Base-by-base conservation (phyloP, 1,140 invertebrate species). In the Acromyrmex heyeri region DNA sequence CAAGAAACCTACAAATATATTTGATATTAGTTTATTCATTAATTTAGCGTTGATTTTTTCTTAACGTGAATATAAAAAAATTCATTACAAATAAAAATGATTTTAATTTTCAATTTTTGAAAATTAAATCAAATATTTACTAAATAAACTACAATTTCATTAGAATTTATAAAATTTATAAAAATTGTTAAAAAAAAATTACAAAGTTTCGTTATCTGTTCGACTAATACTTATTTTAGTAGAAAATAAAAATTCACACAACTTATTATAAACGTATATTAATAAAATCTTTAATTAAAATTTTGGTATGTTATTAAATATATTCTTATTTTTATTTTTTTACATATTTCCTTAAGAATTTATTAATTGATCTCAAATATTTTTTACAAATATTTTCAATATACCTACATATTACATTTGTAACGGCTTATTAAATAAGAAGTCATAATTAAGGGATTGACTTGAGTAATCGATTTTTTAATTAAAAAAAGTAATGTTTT, bases 1-100 rank as follows among this genome's bases (percentile, higher is more conserved):
- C 30, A 14, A 34, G 6, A 53, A 57, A 75, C 2, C 72, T 77
- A 61, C 2, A n/a, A 18, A 44, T 76, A 8, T n/a, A 61, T 44
- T 77, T n/a, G 30, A 6, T 5, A 55, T 73, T 55, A 72, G 27
- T 30, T 30, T 30, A 73, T 53, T 73, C 1, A 55, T 73, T 57
- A 30, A 67, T 30, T 50, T 44, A 10, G 10, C 38, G 38, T 10
- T 50, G 0, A 64, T 16, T 18, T 21, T 48, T 72, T 30, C 16
- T 27, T 53, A n/a, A 72, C 7, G 3, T 27, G 4, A 64, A 70
- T 27, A 21, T 24, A 50, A 70, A 70, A 3, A 10, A 70, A 50
- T 50, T 53, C 18, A 16, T 38, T 65, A 21, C n/a, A 65, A 12
- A 5, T 30, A 44, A 44, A 44, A 10, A 44, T 44, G 1, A 10